Evolutionary conservation across 1,140 invertebrate genomes (phyloP).

Genomic region (Papilio polytes): DNA sequence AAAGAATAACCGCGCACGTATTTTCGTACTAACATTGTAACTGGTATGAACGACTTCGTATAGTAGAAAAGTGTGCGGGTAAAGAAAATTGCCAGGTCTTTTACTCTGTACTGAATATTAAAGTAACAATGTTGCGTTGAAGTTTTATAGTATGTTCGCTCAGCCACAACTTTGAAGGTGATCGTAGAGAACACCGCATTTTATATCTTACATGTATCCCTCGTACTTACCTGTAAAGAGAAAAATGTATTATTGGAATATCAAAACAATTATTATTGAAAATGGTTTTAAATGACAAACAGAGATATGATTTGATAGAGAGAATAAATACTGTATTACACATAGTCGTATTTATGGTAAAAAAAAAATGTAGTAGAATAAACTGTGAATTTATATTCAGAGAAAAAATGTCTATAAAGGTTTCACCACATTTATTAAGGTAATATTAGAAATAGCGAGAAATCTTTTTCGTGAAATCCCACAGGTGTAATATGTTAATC

Average conservation of each 20-base stretch:
- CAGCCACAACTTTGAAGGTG: slow-evolving; percentile 3
- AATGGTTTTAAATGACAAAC: background rate
- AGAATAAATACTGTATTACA: background rate
- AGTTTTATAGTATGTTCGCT: slow-evolving; percentile 22
- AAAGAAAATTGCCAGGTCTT: slow-evolving; percentile 7
- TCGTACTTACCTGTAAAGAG: slow-evolving; percentile 35
- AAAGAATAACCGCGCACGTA: background rate
- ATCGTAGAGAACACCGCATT: slow-evolving; percentile 1
- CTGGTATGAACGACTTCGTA: background rate
- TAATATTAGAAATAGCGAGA: slow-evolving; percentile 2
- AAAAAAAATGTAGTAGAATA: too few relatives aligned
- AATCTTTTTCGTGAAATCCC: slow-evolving; percentile 8
- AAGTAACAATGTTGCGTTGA: background rate
- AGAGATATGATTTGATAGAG: too few relatives aligned
- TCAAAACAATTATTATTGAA: background rate
- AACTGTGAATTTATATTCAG: background rate
- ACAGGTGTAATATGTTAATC: background rate
- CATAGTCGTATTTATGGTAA: background rate
- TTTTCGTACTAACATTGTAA: background rate
- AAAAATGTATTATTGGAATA: slow-evolving; percentile 2
- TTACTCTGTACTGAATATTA: slow-evolving; percentile 20
- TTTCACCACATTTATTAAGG: background rate
- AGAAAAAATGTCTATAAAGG: background rate
- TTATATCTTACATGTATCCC: slow-evolving; percentile 3
- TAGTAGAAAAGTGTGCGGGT: slow-evolving; percentile 5